Percentiles rank a stretch among this genome's conserved stretches.
phyloP scores from a whole-genome alignment of 1,140 invertebrate species.

The Pseudachorutes palmiensis region DNA sequence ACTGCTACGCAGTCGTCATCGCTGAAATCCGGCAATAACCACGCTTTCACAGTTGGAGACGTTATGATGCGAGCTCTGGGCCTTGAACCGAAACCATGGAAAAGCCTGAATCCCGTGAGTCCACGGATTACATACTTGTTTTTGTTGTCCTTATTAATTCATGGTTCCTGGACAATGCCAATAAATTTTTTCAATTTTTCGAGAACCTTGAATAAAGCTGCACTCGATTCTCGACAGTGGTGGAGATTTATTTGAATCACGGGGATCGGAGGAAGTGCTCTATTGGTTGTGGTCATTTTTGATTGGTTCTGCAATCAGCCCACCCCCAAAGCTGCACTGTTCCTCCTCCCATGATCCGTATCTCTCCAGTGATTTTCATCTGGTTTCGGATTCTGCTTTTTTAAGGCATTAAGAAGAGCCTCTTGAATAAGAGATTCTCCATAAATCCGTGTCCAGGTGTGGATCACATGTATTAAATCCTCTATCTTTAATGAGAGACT shows the following conservation, averaged over 20 bases:
- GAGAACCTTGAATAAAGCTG: not conserved
- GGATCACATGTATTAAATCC: too few relatives aligned
- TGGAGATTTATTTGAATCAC: conserved; percentile 4
- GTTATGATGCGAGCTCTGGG: not conserved
- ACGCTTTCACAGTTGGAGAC: not conserved
- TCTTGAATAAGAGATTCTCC: too few relatives aligned
- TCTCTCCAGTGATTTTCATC: too few relatives aligned
- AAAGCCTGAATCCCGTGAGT: not conserved
- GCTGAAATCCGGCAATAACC: not conserved
- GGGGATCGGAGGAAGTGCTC: not conserved
- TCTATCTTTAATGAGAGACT: too few relatives aligned
- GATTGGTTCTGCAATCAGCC: too few relatives aligned
- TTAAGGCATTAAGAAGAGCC: too few relatives aligned
- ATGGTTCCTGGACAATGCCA: not conserved
- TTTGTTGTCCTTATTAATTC: not conserved
- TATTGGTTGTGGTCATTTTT: too few relatives aligned
- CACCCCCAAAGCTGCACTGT: too few relatives aligned
- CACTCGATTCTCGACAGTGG: not conserved
- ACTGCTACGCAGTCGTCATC: not conserved
- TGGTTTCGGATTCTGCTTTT: too few relatives aligned
- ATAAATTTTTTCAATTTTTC: not conserved
- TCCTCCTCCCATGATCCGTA: too few relatives aligned
- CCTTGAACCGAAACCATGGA: not conserved
- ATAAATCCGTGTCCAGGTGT: too few relatives aligned
- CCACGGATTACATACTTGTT: not conserved